Base-by-base conservation (phyloP, 2,888 invertebrate species). In the Netelia inedita region DNA sequence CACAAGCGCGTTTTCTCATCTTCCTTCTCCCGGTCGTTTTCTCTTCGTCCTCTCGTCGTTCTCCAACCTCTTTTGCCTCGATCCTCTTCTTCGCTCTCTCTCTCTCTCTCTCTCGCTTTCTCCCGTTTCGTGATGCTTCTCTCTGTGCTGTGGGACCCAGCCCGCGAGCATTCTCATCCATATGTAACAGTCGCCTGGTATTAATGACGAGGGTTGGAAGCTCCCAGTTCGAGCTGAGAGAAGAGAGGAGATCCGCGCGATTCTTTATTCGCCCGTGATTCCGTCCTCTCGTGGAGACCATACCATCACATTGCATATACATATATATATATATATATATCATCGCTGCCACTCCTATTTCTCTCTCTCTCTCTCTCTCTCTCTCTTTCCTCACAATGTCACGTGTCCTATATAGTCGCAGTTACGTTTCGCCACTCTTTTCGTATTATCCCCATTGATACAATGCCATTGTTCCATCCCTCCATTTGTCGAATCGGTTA, bases 171-270 rank as follows among this genome's bases (percentile, higher is more conserved):
- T 87, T 88, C 93, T 93, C 93, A 93, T 93, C 92, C 93, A 93
- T 93, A 93, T 93, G 93, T 93, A 93, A 93, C 92, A 93, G 93
- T 92, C 92, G 92, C 91, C 92, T 92, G 93, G 92, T 93, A 93
- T 93, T 93, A 93, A 93, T 93, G 93, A 93, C 93, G 90, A 88
- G 90, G 91, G 90, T 86, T 86, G 86, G 87, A 88, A 88, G 88
- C 87, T 87, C 76, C 79, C 75, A 78, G 72, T 85, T 84, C 83
- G 79, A 86, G 82, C 86, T 85, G 86, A 82, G 88, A 87, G 84
- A 87, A 85, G 79, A 68, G 74, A 81, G 66, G 82, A 83, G 85
- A 88, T 87, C 88, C 88, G 82, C 86, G 86, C 88, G 88, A 82
- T 92, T 90, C 91, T 91, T 91, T 89, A 90, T 91, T 86, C 85